Evolutionary conservation across 2,888 invertebrate species (phyloP).

Genomic region (Xanthia icteritia): DNA sequence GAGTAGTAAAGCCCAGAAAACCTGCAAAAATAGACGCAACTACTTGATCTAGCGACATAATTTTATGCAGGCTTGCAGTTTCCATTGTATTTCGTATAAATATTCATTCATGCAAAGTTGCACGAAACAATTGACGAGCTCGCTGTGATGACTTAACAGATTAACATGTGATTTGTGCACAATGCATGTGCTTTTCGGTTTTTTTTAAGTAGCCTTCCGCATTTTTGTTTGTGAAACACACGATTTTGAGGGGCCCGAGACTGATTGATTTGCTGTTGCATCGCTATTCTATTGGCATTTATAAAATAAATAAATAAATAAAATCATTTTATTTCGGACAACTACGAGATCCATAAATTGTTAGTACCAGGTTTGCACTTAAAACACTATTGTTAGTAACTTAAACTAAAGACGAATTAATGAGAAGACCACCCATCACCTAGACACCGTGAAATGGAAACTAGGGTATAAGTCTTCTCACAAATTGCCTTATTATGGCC

Average conservation of each 20-base stretch:
- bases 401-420: too few species aligned
- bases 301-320: too few species aligned
- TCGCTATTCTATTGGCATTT: not conserved
- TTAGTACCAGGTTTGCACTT: too few species aligned
- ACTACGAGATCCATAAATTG: too few species aligned
- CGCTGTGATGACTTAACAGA: conserved; percentile 36
- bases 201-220: conserved; percentile 39
- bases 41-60: not conserved
- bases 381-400: too few species aligned
- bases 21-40: not conserved
- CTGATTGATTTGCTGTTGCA: too few species aligned
- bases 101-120: conserved; percentile 24
- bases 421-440: too few species aligned
- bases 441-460: too few species aligned
- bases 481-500: too few species aligned
- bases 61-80: not conserved
- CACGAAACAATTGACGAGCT: conserved; percentile 30
- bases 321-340: too few species aligned
- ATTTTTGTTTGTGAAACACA: conserved; percentile 10
- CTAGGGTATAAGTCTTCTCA: too few species aligned
- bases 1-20: not conserved
- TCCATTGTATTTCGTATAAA: not conserved
- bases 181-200: conserved; percentile 35
- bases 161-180: conserved; percentile 19
- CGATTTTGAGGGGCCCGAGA: not conserved